Evolutionary conservation across 2,797 vertebrate species (phyloP).

Genomic region (Falco cherrug): DNA sequence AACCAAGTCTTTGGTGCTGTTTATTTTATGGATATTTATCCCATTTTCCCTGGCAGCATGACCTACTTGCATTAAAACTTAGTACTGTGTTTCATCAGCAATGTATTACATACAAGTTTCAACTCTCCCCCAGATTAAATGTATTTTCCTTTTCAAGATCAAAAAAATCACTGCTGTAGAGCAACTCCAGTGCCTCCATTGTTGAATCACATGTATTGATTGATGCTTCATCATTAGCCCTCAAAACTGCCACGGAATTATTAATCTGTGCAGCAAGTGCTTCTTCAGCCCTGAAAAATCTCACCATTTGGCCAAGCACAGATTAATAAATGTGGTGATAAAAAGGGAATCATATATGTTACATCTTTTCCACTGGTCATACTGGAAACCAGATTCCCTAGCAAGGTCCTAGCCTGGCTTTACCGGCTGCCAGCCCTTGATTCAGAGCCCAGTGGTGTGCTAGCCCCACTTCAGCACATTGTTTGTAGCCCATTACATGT

Average conservation of each 20-base stretch:
- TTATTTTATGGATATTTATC: not conserved
- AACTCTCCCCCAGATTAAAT: not conserved
- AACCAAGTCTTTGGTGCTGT: not conserved
- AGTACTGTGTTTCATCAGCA: not conserved
- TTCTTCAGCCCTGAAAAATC: not conserved
- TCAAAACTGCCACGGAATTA: not conserved
- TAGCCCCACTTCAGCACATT: rapidly evolving
- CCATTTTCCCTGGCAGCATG: not conserved
- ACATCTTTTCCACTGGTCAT: not conserved
- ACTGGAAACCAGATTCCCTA: not conserved
- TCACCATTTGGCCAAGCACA: not conserved
- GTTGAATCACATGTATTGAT: not conserved
- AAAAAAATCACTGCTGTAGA: not conserved
- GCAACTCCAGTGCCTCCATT: not conserved
- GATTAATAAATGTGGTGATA: not conserved
- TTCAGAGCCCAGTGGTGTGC: not conserved
- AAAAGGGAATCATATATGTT: not conserved
- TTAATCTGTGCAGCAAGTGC: not conserved
- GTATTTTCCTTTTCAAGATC: not conserved
- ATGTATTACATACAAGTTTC: not conserved
- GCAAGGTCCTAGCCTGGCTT: not conserved
- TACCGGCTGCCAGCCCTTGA: not conserved
- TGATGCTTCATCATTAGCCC: not conserved
- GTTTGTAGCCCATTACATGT: not conserved
- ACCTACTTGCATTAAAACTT: not conserved